Evolutionary conservation across 2,888 invertebrate genomes (phyloP).

Genomic region (Apoda limacodes): DNA sequence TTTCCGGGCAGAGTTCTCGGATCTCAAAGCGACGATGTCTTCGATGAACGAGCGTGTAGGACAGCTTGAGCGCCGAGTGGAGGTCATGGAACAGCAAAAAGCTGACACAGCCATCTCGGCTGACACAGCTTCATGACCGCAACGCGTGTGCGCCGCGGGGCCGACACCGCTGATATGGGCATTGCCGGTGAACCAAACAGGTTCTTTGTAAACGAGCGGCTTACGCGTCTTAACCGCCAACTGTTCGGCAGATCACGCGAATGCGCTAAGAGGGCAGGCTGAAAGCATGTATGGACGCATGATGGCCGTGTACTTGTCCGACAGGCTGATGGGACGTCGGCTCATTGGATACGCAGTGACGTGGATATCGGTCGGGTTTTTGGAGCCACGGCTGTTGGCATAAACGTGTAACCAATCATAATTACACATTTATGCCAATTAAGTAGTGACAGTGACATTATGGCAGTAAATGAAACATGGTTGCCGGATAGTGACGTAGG

Average conservation of each 20-base stretch:
- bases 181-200: background rate
- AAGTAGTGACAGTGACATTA: background rate
- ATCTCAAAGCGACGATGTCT: background rate
- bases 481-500: constrained; percentile 7
- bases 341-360: background rate
- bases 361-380: no score
- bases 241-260: constrained; percentile 10
- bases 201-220: constrained; percentile 15
- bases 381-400: no score
- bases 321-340: background rate
- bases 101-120: background rate
- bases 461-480: constrained; percentile 13
- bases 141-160: constrained; percentile 3
- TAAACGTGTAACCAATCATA: no score
- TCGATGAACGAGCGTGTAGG: background rate
- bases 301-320: background rate
- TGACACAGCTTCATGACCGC: constrained; percentile 1
- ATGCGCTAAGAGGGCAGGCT: background rate
- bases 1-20: no score
- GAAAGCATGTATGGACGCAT: constrained; percentile 1
- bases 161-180: constrained; percentile 2
- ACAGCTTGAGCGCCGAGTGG: background rate
- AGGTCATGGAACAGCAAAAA: background rate
- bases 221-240: constrained; percentile 10
- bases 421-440: no score